Base-by-base conservation (phyloP, 2,113 vertebrate genomes). In the Callospermophilus lateralis region DNA sequence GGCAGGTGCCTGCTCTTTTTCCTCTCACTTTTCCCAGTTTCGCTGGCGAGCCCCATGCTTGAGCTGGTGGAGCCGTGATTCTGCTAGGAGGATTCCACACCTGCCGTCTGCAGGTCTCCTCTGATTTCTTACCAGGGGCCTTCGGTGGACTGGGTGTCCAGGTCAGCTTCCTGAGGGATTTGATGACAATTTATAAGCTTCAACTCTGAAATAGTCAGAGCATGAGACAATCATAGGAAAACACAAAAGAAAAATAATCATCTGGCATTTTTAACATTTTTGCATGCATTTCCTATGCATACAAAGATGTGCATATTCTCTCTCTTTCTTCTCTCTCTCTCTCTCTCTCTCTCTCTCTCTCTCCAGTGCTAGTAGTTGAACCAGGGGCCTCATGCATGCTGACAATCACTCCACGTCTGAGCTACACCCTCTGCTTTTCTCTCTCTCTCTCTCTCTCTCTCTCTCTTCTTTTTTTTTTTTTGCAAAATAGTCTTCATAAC, bases 271-370 rank as follows among this genome's bases (percentile, higher is more conserved):
- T 58, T 74, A 84, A 88, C 51, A 63, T 92, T 58, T 45, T 92
- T 95, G 79, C 55, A 61, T 84, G 28, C 55, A 55, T 91, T 94
- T 93, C 16, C 70, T 16, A 12, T 84, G 67, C 32, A 51, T 84
- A 3, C 65, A 65, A 85, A 77, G 65, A 55, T 30, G 1, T 42
- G 13, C 28, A 17, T 4, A 45, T 63, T 63, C 61, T 28, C 83
- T 79, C 34, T 68, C 8, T 16, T 80, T 11, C 24, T 24, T 63
- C 51, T 16, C 17, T 53, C 51, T 10, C 11, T 51, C 48, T 16
- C 51, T 16, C 15, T 15, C 51, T 53, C 51, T 16, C 16, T 16
- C 51, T 63, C 9, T 10, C 24, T 26, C 9, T 26, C 1, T 32
- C 32, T 15, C 2, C 13, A 30, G 65, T 67, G 65, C 65, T 67